Evolutionary conservation across 2,797 vertebrate genomes (phyloP), one percentile per base, ranked within the genome.

Genomic region (Morelia viridis): DNA sequence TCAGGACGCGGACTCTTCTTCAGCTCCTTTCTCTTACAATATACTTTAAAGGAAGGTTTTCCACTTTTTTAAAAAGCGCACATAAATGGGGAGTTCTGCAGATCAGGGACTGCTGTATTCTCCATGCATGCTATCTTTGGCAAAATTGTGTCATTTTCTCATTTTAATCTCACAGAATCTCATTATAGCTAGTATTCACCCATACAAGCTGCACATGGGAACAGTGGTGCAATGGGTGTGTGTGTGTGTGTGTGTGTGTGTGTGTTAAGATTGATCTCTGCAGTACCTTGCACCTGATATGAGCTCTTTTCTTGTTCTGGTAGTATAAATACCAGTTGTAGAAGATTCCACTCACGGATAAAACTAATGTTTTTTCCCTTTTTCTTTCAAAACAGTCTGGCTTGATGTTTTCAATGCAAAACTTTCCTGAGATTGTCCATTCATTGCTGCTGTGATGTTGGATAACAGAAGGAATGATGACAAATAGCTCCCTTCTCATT

Each of bases 101-200:
- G 22, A 90, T n/a, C 50, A 8, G 80, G 28, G 22, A 86, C 61
- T 85, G 11, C 19, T 53, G 28, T 31, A 85, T 85, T 90, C 61
- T 64, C 24, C 41, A 88, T 64, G 60, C 8, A 88, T 88, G 26
- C 24, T 46, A 28, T 64, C 61, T 46, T 64, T 64, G 68, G 11
- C 19, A 89, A 90, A 90, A 28, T 8, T 46, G 26, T n/a, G 26
- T 35, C 31, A 31, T 31, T 58, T 41, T 83, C 46, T 57, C 46
- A 28, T 84, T 88, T 88, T 91, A 83, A 91, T 91, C 12, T 50
- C 26, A 91, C 11, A 83, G 68, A 80, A 83, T 53, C 3, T 22
- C 22, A 68, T 58, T 31, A 8, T 28, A 60, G 64, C 35, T 11
- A 87, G 58, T 58, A 91, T 87, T 87, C 41, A 87, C 6, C 26